These are phyloP conservation scores for Brevipalpus yothersi DNA, from an alignment of 1,140 invertebrate genomes.

Conservation along the genomic window DNA sequence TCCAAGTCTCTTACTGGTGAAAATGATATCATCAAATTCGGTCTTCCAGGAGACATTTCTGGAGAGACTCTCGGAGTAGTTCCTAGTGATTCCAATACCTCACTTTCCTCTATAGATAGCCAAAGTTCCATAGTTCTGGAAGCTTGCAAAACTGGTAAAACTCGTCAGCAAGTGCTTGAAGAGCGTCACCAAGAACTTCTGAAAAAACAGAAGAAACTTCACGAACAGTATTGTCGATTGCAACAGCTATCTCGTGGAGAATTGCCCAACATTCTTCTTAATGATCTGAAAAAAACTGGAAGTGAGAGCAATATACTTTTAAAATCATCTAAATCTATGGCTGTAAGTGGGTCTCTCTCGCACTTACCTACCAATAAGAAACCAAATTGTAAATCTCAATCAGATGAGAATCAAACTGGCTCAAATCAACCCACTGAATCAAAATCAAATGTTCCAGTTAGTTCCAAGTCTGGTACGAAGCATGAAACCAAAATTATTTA, in stretches of 20 bases:
- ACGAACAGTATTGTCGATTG: conserved; percentile 61
- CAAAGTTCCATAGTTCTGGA: conserved; percentile 5
- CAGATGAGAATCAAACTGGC: neutral
- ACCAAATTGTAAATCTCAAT: neutral
- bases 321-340: conserved; percentile 30
- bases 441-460: neutral
- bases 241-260: conserved; percentile 55
- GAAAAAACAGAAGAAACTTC: conserved; percentile 54
- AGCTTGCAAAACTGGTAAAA: conserved; percentile 3
- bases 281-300: conserved; percentile 51
- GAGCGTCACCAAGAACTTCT: conserved; percentile 59
- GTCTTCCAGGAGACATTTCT: neutral
- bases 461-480: neutral
- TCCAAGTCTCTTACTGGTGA: conserved; percentile 5
- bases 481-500: neutral
- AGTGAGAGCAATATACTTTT: conserved; percentile 58
- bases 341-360: neutral
- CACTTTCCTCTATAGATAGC: conserved; percentile 3
- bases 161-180: conserved; percentile 45
- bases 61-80: neutral
- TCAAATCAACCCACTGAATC: neutral
- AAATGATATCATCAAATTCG: neutral
- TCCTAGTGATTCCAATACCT: neutral
- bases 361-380: neutral
- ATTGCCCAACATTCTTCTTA: conserved; percentile 26